These are phyloP conservation scores for Tanypteryx hageni DNA, from an alignment of 2,888 invertebrate species.

Conservation along the genomic window DNA sequence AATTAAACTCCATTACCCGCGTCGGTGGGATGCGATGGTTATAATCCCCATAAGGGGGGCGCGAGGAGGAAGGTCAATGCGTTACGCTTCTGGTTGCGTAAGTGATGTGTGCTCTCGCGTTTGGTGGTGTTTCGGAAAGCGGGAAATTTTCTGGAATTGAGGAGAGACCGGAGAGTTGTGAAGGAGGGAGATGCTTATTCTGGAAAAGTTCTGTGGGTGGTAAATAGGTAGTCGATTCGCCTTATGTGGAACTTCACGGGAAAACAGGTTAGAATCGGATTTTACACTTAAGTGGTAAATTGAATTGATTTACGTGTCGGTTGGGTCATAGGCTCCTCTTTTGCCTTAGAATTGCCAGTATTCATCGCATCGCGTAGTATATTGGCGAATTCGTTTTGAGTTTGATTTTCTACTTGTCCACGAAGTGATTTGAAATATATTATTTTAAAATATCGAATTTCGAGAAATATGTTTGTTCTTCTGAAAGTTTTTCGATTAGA, in stretches of 20 bases:
- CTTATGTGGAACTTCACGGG: neutral
- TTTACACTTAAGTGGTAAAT: neutral
- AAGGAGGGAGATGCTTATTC: neutral
- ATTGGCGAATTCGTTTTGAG: too few species aligned
- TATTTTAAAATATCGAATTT: too few species aligned
- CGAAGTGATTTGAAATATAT: too few species aligned
- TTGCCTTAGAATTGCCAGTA: neutral
- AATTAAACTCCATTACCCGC: conserved; percentile 60
- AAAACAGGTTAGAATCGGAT: neutral
- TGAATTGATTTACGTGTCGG: conserved; percentile 19
- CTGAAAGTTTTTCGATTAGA: too few species aligned
- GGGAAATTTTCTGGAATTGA: neutral
- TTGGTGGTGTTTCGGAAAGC: neutral
- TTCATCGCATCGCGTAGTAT: too few species aligned
- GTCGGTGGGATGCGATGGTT: conserved; percentile 46
- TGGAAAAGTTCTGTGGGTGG: too few species aligned
- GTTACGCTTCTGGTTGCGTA: conserved; percentile 26
- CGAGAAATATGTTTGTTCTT: too few species aligned
- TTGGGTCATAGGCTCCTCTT: neutral
- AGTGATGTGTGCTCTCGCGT: neutral
- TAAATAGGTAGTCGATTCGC: neutral
- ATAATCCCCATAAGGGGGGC: neutral
- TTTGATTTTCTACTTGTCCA: too few species aligned
- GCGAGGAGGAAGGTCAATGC: neutral
- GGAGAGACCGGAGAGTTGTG: neutral